Evolutionary conservation across 2,797 vertebrate genomes (phyloP).

Genomic region (Etheostoma perlongum): DNA sequence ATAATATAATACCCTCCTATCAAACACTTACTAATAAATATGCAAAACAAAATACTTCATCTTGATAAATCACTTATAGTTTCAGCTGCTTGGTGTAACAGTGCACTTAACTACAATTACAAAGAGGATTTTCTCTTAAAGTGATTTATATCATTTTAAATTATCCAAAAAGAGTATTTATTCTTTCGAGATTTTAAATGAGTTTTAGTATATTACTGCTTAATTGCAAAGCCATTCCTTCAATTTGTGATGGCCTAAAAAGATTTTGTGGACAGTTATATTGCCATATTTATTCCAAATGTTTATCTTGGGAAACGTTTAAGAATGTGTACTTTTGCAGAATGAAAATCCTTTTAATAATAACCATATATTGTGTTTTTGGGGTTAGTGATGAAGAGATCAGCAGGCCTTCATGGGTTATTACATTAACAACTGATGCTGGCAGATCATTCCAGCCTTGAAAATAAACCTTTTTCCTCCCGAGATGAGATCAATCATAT

Average conservation of each 20-base stretch:
- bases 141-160: not conserved
- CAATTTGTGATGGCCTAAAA: not conserved
- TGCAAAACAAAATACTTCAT: not conserved
- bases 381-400: constrained; percentile 9
- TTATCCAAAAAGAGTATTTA: not conserved
- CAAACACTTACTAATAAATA: not conserved
- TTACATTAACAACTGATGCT: constrained; percentile 39
- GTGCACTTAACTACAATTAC: not conserved
- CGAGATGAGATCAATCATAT: constrained; percentile 57
- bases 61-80: not conserved
- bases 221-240: not conserved
- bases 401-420: constrained; percentile 28
- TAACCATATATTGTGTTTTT: not conserved
- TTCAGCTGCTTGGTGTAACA: not conserved
- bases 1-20: not conserved
- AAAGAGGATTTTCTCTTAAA: not conserved
- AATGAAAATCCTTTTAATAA: constrained; percentile 32
- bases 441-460: constrained; percentile 8
- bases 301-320: not conserved
- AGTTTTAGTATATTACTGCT: not conserved
- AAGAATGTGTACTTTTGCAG: constrained; percentile 13
- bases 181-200: not conserved
- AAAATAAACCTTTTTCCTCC: constrained; percentile 52
- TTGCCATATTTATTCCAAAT: not conserved
- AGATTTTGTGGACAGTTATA: no score